Conservation (phyloP, 2,113 vertebrate genomes). For the Daboia siamensis region DNA sequence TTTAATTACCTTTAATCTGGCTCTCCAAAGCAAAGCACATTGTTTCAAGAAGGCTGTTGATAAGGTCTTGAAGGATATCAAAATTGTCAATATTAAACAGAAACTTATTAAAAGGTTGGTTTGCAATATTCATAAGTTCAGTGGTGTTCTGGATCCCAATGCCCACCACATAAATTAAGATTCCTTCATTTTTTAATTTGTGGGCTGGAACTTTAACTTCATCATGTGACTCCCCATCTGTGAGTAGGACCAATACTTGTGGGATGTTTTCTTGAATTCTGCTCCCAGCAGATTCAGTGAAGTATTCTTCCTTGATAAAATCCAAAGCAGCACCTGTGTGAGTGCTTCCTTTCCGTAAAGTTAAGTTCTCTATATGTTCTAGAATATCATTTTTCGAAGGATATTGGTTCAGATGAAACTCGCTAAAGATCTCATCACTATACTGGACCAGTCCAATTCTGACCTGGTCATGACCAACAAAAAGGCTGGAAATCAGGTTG, state of each 20-base stretch:
- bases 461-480: conserved; percentile 70
- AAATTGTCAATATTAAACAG: conserved; percentile 62
- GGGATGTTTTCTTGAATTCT: conserved; percentile 62
- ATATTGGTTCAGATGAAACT: conserved; percentile 74
- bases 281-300: conserved; percentile 67
- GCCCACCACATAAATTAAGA: conserved; percentile 74
- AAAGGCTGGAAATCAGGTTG: conserved; percentile 64
- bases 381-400: conserved; percentile 65
- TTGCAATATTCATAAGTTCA: conserved; percentile 71
- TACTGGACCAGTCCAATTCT: conserved; percentile 76
- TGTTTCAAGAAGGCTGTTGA: conserved; percentile 56
- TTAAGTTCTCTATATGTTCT: conserved; percentile 60
- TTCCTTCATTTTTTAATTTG: conserved; percentile 63
- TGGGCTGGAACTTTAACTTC: conserved; percentile 61
- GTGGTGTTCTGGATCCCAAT: conserved; percentile 59
- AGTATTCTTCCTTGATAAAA: conserved; percentile 65
- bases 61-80: conserved; percentile 64
- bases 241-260: conserved; percentile 78
- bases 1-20: conserved; percentile 66
- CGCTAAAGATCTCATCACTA: conserved; percentile 59
- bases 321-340: conserved; percentile 72
- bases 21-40: conserved; percentile 70
- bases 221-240: conserved; percentile 73
- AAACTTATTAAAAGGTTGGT: conserved; percentile 70
- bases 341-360: conserved; percentile 65